phyloP scores from a whole-genome alignment of 2,113 vertebrate genomes.

The Seriola rivoliana region DNA sequence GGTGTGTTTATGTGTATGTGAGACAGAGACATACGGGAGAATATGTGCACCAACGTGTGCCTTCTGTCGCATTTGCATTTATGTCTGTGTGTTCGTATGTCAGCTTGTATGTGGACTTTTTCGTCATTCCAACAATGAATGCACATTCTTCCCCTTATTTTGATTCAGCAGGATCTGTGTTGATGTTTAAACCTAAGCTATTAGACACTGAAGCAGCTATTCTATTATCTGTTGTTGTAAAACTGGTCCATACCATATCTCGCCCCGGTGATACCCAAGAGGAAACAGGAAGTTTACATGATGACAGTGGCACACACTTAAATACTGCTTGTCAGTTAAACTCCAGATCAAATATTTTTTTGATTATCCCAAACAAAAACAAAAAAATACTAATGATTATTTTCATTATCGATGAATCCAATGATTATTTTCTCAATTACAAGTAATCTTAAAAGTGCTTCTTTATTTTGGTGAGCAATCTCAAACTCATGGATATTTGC shows the following conservation, averaged over 20 bases:
- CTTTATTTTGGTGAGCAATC: not conserved
- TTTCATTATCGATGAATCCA: not conserved
- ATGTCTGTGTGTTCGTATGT: conserved; percentile 14
- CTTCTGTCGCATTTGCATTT: not conserved
- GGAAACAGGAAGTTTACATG: not conserved
- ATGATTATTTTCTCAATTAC: not conserved
- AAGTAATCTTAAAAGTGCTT: not conserved
- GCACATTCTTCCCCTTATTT: conserved; percentile 33
- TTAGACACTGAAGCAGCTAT: conserved; percentile 7
- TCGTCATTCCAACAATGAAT: conserved; percentile 25
- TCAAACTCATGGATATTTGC: conserved; percentile 2
- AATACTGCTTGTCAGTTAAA: not conserved
- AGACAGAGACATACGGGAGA: not conserved
- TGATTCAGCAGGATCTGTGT: conserved; percentile 22
- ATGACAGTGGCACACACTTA: not conserved
- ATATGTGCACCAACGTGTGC: not conserved
- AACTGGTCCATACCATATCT: not conserved
- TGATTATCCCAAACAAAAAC: not conserved
- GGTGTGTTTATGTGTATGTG: conserved; percentile 10
- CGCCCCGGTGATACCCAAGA: not conserved
- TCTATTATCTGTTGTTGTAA: conserved; percentile 1
- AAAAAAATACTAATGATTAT: not conserved
- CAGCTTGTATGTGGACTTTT: not conserved
- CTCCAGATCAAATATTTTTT: not conserved
- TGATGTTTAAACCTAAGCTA: not conserved